phyloP scores from a whole-genome alignment of 2,888 invertebrate species.

The Aporophyla lueneburgensis region DNA sequence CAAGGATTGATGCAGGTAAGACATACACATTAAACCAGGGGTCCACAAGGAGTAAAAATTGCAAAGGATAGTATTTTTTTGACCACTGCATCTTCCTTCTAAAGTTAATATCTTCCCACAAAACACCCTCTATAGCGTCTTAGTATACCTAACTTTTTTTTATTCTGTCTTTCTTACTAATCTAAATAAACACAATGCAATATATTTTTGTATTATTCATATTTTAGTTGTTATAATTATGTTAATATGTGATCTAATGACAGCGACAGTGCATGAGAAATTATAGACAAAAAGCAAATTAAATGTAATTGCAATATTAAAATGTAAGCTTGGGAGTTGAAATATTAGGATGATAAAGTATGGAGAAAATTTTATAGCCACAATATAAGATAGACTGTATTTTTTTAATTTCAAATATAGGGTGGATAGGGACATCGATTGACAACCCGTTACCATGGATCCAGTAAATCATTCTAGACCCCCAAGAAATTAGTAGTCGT shows the following conservation, averaged over 20 bases:
- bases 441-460: too few species aligned
- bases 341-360: slow-evolving; percentile 54
- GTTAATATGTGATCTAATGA: slow-evolving; percentile 64
- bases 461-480: too few species aligned
- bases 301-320: slow-evolving; percentile 72
- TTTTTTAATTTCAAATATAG: background rate
- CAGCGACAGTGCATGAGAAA: slow-evolving; percentile 72
- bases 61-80: background rate
- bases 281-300: slow-evolving; percentile 79
- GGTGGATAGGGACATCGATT: too few species aligned
- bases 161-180: background rate
- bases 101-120: background rate
- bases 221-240: background rate
- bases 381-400: background rate
- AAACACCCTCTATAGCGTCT: background rate
- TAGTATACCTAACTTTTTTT: background rate
- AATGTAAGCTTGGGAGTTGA: slow-evolving; percentile 73
- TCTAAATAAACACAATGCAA: slow-evolving; percentile 40
- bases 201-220: background rate
- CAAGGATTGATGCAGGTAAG: background rate
- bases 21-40: background rate
- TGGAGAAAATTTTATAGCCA: slow-evolving; percentile 41
- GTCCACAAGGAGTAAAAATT: background rate
- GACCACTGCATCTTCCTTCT: background rate
- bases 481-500: too few species aligned